Evolutionary conservation across 2,113 vertebrate species (phyloP).

Genomic region (Coracopsis vasa): DNA sequence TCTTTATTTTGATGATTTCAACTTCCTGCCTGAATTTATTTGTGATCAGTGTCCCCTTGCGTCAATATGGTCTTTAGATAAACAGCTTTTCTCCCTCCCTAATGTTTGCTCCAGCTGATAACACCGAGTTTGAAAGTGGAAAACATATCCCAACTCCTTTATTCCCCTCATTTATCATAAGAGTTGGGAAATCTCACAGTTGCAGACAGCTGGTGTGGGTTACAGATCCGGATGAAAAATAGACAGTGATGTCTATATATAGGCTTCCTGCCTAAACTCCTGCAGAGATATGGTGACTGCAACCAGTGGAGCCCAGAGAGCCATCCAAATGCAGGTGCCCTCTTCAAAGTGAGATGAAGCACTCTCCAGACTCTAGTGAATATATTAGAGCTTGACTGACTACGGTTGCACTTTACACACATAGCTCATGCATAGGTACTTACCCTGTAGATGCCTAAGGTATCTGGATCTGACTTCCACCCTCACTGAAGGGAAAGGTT

Average conservation of each 20-base stretch:
- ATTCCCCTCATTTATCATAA: not conserved
- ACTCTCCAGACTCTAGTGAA: not conserved
- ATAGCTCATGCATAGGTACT: not conserved
- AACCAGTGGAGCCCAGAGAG: not conserved
- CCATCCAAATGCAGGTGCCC: not conserved
- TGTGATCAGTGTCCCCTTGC: not conserved
- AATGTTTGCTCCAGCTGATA: slow-evolving; percentile 6
- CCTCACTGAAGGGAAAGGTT: not conserved
- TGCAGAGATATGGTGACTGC: not conserved
- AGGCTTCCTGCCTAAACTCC: not conserved
- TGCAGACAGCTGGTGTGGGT: not conserved
- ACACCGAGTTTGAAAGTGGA: not conserved
- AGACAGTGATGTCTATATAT: not conserved
- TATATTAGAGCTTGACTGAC: not conserved
- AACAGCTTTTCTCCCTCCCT: not conserved
- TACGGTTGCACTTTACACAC: not conserved
- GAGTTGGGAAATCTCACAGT: not conserved
- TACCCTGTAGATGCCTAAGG: accelerated
- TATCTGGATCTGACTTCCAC: not conserved
- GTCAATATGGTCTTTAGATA: not conserved
- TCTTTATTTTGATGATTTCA: not conserved
- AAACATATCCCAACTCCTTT: not conserved
- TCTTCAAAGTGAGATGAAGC: not conserved
- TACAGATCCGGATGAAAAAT: not conserved
- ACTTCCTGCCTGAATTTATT: slow-evolving; percentile 33